These are phyloP conservation scores for Percopsis transmontana DNA, from an alignment of 2,113 vertebrate species.

Conservation along the genomic window DNA sequence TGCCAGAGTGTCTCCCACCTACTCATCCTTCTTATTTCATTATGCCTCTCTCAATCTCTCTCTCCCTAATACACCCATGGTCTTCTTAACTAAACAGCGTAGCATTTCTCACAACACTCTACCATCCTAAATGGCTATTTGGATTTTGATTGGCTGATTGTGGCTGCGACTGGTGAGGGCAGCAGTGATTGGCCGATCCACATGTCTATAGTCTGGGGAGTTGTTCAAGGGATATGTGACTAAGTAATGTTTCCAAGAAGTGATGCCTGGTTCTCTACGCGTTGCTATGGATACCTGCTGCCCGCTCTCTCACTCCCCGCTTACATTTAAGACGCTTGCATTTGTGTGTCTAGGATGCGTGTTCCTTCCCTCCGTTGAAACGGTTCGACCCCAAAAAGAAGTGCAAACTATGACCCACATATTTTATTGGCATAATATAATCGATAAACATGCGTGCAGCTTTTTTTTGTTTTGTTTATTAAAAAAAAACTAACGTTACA, in stretches of 20 bases:
- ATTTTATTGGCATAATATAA: too few relatives aligned
- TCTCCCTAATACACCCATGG: neutral
- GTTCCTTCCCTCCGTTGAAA: neutral
- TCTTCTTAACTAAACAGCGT: neutral
- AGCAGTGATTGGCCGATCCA: neutral
- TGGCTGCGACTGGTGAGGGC: neutral
- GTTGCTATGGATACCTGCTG: constrained; percentile 58
- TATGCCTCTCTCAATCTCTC: neutral
- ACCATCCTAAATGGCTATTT: neutral
- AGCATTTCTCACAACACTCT: neutral
- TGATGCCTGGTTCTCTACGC: constrained; percentile 31
- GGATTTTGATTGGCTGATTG: neutral
- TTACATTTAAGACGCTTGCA: neutral
- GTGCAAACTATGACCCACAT: too few relatives aligned
- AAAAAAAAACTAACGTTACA: too few relatives aligned
- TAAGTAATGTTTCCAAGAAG: constrained; percentile 37
- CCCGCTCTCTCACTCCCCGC: constrained; percentile 3
- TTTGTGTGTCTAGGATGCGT: neutral
- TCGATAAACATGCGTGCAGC: too few relatives aligned
- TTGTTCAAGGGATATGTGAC: neutral
- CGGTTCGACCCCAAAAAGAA: neutral
- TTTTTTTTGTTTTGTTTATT: too few relatives aligned
- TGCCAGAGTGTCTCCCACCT: too few relatives aligned
- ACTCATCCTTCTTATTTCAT: neutral
- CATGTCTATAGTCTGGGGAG: neutral